Conservation (phyloP, 2,113 vertebrate genomes). For the Boulengeromyrus knoepffleri region DNA sequence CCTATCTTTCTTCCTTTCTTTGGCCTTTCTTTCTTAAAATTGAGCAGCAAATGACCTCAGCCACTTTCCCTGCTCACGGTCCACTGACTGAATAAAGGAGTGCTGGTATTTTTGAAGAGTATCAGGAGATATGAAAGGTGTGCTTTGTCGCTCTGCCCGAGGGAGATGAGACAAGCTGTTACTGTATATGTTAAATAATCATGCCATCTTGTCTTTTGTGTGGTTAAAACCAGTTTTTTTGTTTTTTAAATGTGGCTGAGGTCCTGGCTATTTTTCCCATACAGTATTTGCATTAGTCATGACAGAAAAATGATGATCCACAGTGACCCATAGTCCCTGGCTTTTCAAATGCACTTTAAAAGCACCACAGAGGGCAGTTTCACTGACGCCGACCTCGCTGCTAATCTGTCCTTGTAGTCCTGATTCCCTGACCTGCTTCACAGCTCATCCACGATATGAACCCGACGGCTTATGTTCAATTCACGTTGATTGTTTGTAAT, state of each 20-base stretch:
- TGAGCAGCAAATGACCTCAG: neutral
- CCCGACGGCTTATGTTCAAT: neutral
- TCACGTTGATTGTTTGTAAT: neutral
- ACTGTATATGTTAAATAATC: neutral
- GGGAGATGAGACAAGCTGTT: neutral
- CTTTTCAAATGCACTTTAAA: neutral
- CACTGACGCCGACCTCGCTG: neutral
- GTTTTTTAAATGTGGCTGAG: neutral
- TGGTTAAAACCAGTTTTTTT: neutral
- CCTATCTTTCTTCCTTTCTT: neutral
- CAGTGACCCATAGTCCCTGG: neutral
- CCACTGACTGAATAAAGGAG: neutral
- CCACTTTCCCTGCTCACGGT: neutral
- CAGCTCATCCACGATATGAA: neutral
- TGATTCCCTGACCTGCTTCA: neutral
- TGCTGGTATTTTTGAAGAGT: neutral
- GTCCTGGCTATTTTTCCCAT: neutral
- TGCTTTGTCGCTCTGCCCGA: neutral
- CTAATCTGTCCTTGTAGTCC: neutral
- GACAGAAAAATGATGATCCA: neutral
- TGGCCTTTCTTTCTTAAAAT: neutral
- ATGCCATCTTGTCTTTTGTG: neutral
- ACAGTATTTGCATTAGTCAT: neutral
- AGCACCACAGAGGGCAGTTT: no score
- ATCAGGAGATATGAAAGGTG: neutral